Evolutionary conservation across 2,113 vertebrate genomes (phyloP), one percentile per base, ranked within the genome.

Genomic region (Todiramphus saurophagus): DNA sequence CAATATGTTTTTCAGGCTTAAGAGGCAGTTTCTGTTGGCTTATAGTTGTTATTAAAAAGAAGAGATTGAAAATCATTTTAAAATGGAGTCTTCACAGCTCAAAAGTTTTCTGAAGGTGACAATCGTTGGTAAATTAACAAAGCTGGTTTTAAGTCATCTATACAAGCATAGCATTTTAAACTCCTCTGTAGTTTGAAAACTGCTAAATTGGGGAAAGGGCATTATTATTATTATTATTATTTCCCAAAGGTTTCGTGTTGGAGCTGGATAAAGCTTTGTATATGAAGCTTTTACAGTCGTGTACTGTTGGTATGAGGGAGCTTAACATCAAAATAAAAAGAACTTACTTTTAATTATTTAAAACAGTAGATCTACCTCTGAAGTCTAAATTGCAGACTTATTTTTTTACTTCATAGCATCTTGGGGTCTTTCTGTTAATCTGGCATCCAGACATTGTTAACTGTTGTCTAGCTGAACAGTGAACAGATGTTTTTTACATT

Each of bases 401-500:
- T 73, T 16, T 37, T 92, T 79, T 90, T 24, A 28, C 46, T 88
- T 77, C 16, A 2, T 76, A 83, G 67, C 12, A 9, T 81, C 20
- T 70, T 70, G 25, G 67, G 70, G 59, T 90, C 79, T 88, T 84
- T 92, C 62, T 73, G 62, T 85, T 95, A 88, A 66, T 94, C 85
- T 94, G 85, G 85, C 59, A 75, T 77, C 75, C 85, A 93, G 92
- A 93, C 87, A 18, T 90, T 56, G 79, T 91, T 94, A 96, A 83
- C 82, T 83, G 77, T 88, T 96, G 96, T 94, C 81, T 90, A 80
- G 93, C 82, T 83, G 74, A 93, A 80, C 90, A 83, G 56, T 2
- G 50, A 90, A 74, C 92, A 90, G 88, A 92, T 94, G 92, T 77
- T 93, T 95, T 94, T 88, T 50, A 33, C 82, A 78, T 86, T 83